Percentiles rank a stretch among this genome's conserved stretches.
These are phyloP conservation scores for Oeneis ivallda DNA, from an alignment of 2,888 invertebrate species.

Conservation along the genomic window DNA sequence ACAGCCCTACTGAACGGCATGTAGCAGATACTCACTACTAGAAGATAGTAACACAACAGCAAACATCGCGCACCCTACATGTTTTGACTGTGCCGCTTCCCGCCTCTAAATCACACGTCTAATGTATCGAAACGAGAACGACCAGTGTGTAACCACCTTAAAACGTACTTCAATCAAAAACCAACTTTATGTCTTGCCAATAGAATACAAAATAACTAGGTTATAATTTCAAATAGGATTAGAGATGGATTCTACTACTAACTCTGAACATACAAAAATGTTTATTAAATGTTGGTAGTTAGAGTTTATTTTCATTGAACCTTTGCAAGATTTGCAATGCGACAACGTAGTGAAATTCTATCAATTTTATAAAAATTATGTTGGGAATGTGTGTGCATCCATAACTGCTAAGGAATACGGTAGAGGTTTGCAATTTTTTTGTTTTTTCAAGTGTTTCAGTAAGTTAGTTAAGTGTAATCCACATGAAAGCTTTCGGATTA, in stretches of 20 bases:
- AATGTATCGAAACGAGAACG: conserved; percentile 78
- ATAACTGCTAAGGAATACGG: conserved; percentile 42
- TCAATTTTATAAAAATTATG: background rate
- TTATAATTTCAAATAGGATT: conserved; percentile 32
- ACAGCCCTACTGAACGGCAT: conserved; percentile 52
- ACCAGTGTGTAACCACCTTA: conserved; percentile 60
- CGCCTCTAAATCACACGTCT: conserved; percentile 76
- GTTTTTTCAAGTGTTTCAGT: conserved; percentile 23
- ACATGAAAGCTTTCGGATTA: conserved; percentile 81
- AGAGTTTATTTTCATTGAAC: conserved; percentile 43
- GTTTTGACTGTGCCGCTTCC: conserved; percentile 76
- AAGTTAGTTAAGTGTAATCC: conserved; percentile 65
- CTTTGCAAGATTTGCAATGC: conserved; percentile 41
- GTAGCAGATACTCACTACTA: conserved; percentile 21
- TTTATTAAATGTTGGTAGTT: conserved; percentile 23
- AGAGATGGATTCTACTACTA: conserved; percentile 20
- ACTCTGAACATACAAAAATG: conserved; percentile 21
- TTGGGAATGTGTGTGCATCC: background rate
- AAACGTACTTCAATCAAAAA: conserved; percentile 39
- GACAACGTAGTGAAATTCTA: conserved; percentile 46
- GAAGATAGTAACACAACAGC: conserved; percentile 32
- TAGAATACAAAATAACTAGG: conserved; percentile 34
- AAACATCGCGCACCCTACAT: conserved; percentile 58
- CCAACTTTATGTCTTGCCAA: conserved; percentile 30
- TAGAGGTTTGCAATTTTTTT: conserved; percentile 25